Evolutionary conservation across 2,888 invertebrate genomes (phyloP).

Genomic region (Plebejus melissa): DNA sequence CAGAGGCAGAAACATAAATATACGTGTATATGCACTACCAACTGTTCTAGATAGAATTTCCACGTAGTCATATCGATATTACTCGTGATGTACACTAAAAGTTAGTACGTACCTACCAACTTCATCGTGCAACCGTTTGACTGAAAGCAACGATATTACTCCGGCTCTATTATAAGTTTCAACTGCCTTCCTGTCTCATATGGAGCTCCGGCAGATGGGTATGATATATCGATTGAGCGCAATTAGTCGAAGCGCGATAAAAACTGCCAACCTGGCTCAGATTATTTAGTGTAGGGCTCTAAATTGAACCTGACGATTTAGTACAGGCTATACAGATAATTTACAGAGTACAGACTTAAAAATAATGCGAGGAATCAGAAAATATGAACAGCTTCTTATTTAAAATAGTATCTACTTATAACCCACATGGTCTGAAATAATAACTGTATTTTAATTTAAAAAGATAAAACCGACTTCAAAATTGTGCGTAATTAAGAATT

Average conservation of each 20-base stretch:
- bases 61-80: neutral
- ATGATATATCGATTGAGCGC: constrained; percentile 4
- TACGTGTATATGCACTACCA: neutral
- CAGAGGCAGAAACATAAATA: neutral
- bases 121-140: constrained; percentile 10
- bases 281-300: neutral
- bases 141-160: constrained; percentile 13
- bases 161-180: constrained; percentile 17
- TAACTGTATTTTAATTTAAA: no score
- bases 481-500: no score
- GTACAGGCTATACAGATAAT: neutral
- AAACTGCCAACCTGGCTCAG: neutral
- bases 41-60: neutral
- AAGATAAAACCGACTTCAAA: no score
- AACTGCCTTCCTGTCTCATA: constrained; percentile 17
- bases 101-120: neutral
- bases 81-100: constrained; percentile 8
- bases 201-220: neutral
- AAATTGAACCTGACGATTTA: neutral
- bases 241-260: constrained; percentile 5
- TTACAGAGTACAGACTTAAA: no score
- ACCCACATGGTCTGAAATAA: no score
- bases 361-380: no score
- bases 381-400: no score
- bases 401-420: no score